Base-by-base conservation (phyloP, 2,888 invertebrate species). In the Andrena praecox region DNA sequence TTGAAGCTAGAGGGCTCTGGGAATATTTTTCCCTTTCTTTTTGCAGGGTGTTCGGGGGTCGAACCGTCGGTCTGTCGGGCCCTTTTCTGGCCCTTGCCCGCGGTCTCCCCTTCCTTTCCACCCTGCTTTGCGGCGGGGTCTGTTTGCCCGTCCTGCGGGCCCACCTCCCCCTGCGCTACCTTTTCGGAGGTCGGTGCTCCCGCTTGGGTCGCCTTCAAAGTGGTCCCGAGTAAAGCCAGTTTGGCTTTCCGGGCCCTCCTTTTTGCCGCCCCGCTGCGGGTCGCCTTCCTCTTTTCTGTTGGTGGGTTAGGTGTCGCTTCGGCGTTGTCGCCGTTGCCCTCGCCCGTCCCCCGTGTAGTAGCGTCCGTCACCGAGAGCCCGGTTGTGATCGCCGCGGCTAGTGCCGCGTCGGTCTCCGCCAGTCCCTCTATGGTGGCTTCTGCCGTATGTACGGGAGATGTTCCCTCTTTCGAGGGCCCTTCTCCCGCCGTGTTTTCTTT, bases 331-430 rank as follows among this genome's bases (percentile, higher is more conserved):
- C 50, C 50, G n/a, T 50, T 50, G n/a, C 6, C 50, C 50, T n/a
- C n/a, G 1, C n/a, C n/a, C 2, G n/a, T 6, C n/a, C 1, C 2
- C 3, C 6, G 16, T 1, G 0, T 0, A 0, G 4, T n/a, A 6
- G n/a, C n/a, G n/a, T n/a, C n/a, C 50, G 50, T 50, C 50, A 50
- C 50, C n/a, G 50, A 5, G n/a, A n/a, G 50, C 4, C 50, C n/a
- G 6, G 5, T 50, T 50, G 5, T n/a, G n/a, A 50, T 0, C n/a
- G 50, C n/a, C n/a, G n/a, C n/a, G 2, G n/a, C 50, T n/a, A n/a
- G n/a, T 0, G 50, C 50, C 50, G n/a, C n/a, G n/a, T 50, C n/a
- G 5, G 6, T n/a, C n/a, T 16, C 16, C 4, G n/a, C 6, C n/a
- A n/a, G 6, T 50, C 50, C 50, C n/a, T 52, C n/a, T 0, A 6